Conservation (phyloP, 2,797 vertebrate genomes). For the Todus mexicanus region DNA sequence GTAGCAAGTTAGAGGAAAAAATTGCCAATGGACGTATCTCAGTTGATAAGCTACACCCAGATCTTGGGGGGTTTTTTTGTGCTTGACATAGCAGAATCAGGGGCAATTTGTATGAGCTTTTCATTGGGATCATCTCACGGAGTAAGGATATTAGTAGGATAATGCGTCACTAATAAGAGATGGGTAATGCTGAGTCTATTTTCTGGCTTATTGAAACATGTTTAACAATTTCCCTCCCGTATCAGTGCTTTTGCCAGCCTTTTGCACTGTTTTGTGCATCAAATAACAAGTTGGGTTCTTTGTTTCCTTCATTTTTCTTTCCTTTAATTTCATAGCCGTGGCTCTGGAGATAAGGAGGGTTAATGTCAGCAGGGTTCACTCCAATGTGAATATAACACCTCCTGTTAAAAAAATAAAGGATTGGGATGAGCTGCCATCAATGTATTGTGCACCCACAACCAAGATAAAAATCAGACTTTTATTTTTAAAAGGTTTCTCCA, state of each 20-base stretch:
- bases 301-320: background rate
- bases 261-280: background rate
- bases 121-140: background rate
- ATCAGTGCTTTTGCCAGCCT: background rate
- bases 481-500: background rate
- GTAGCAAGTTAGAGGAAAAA: background rate
- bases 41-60: background rate
- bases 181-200: background rate
- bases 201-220: background rate
- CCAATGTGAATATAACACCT: background rate
- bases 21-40: background rate
- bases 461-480: background rate
- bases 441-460: background rate
- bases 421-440: background rate
- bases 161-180: background rate
- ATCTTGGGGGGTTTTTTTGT: background rate
- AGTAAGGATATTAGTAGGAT: background rate
- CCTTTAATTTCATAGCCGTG: background rate
- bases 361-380: background rate
- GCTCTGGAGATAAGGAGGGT: background rate
- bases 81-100: background rate
- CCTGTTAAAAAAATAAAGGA: background rate
- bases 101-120: background rate
- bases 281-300: background rate
- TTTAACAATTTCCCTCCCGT: background rate